Evolutionary conservation across 23 tunicate species (phyloP).

Genomic region (Diplosoma virens): DNA sequence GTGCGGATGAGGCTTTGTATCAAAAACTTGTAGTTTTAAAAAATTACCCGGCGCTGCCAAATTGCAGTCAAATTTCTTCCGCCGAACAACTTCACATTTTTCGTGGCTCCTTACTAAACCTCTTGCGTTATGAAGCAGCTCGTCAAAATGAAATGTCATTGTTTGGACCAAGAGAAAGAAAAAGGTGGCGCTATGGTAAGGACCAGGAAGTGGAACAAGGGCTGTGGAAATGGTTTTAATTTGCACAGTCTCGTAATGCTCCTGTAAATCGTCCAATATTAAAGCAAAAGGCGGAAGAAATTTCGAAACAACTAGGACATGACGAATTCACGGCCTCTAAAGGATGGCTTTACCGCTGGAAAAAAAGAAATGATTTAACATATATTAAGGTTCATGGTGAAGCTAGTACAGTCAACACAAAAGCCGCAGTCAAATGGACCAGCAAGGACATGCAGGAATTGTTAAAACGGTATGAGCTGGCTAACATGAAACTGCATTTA

Average conservation of each 20-base stretch:
- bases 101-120: neutral
- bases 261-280: neutral
- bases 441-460: neutral
- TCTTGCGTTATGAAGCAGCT: neutral
- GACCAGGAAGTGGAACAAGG: neutral
- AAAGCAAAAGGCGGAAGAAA: conserved; percentile 1
- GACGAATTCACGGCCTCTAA: neutral
- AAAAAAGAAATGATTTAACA: neutral
- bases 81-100: neutral
- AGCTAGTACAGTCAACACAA: neutral
- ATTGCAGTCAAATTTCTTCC: neutral
- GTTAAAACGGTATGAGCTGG: neutral
- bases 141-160: neutral
- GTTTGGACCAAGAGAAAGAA: neutral
- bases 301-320: conserved; percentile 11
- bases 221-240: neutral
- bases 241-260: neutral
- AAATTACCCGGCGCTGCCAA: neutral
- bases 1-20: neutral
- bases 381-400: neutral
- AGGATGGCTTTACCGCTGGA: conserved; percentile 7
- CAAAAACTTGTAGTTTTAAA: neutral
- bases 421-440: conserved; percentile 17
- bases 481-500: neutral
- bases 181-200: neutral